Percentiles rank a stretch among this genome's conserved stretches.
phyloP scores from a whole-genome alignment of 2,113 vertebrate species.

The Vulpes vulpes region DNA sequence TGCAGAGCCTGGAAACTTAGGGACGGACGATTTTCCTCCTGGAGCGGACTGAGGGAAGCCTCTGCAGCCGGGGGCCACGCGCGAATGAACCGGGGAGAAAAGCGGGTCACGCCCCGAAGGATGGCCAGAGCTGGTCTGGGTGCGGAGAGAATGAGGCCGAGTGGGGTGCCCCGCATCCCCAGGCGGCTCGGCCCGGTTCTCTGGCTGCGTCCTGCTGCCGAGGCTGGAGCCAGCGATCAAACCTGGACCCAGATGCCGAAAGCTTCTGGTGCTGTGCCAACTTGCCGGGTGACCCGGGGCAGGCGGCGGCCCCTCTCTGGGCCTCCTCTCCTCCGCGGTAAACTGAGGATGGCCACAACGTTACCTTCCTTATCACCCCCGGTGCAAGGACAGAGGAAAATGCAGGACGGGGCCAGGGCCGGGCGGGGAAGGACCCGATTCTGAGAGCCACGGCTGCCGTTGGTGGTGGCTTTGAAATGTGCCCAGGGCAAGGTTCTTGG shows the following conservation, averaged over 20 bases:
- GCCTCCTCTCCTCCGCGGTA: not conserved
- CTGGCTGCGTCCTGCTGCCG: not conserved
- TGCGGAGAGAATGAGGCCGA: no score
- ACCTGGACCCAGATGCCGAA: not conserved
- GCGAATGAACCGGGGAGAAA: not conserved
- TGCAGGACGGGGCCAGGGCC: not conserved
- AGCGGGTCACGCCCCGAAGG: not conserved
- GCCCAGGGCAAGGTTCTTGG: not conserved
- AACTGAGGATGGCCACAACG: rapidly evolving
- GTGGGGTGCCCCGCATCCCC: no score
- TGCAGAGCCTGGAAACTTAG: not conserved
- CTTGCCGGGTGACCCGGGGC: not conserved
- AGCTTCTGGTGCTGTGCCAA: not conserved
- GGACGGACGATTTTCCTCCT: not conserved
- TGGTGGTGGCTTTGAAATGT: not conserved
- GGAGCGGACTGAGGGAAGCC: not conserved
- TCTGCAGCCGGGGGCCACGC: not conserved
- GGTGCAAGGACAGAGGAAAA: not conserved
- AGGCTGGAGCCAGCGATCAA: rapidly evolving
- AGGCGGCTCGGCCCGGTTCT: not conserved
- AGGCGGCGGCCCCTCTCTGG: not conserved
- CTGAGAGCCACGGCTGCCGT: not conserved
- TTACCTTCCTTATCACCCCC: not conserved
- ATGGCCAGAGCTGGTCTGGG: not conserved
- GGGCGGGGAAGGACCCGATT: not conserved